These are phyloP conservation scores for Hybognathus amarus DNA, from an alignment of 2,797 vertebrate genomes.

Conservation along the genomic window DNA sequence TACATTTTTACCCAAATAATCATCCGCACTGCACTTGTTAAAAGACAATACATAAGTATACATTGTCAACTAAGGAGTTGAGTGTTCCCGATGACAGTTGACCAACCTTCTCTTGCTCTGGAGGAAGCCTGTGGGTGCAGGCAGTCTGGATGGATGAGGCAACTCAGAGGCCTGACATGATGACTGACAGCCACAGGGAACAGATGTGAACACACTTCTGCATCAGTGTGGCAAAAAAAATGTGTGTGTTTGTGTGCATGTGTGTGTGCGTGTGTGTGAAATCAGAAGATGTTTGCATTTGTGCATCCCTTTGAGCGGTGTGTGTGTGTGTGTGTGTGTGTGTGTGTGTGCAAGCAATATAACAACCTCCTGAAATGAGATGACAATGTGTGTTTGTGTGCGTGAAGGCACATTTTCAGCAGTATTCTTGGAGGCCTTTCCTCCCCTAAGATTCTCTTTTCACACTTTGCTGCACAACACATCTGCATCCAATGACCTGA, in stretches of 20 bases:
- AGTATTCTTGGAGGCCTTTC: conserved; percentile 42
- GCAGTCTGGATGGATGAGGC: conserved; percentile 25
- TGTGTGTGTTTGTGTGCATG: neutral
- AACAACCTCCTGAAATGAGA: conserved; percentile 11
- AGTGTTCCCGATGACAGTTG: conserved; percentile 10
- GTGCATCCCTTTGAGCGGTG: neutral
- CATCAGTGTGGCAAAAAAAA: conserved; percentile 2
- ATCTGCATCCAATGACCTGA: conserved; percentile 62
- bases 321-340: neutral
- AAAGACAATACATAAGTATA: neutral
- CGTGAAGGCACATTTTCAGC: conserved; percentile 20
- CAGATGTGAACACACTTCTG: conserved; percentile 42
- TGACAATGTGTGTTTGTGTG: conserved; percentile 8
- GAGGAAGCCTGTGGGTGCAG: conserved; percentile 6
- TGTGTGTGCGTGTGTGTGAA: conserved; percentile 16
- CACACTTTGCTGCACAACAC: conserved; percentile 56
- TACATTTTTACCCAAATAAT: neutral
- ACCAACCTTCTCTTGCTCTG: conserved; percentile 28
- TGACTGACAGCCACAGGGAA: conserved; percentile 48
- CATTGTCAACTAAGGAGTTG: neutral
- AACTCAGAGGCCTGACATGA: conserved; percentile 23
- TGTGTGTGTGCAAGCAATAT: neutral
- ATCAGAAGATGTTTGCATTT: conserved; percentile 24
- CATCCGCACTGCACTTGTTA: neutral
- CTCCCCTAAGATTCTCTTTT: conserved; percentile 54